Percentiles rank a stretch among this genome's conserved stretches.
phyloP scores from a whole-genome alignment of 2,797 vertebrate genomes.

The Triplophysa yarkandensis region DNA sequence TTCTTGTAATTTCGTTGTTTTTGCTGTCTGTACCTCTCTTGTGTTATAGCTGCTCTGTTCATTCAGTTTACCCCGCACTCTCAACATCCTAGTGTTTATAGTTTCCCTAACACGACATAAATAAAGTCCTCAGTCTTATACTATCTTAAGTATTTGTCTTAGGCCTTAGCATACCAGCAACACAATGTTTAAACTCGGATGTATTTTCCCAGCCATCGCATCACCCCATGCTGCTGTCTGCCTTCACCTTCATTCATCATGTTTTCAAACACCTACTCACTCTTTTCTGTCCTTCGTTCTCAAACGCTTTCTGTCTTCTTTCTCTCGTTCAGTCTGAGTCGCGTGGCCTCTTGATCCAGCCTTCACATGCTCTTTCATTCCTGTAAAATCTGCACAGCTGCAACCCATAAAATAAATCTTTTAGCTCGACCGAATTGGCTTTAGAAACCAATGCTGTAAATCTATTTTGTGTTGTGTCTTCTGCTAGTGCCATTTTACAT shows the following conservation, averaged over 20 bases:
- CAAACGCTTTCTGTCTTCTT: slow-evolving; percentile 12
- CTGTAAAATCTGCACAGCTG: slow-evolving; percentile 35
- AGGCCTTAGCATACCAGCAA: not conserved
- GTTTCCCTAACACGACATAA: not conserved
- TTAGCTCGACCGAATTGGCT: slow-evolving; percentile 16
- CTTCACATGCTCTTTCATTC: slow-evolving; percentile 27
- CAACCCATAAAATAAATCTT: slow-evolving; percentile 28
- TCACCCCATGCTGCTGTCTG: slow-evolving; percentile 25
- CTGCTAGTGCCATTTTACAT: not conserved
- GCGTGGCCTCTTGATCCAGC: slow-evolving; percentile 19
- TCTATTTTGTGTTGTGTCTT: slow-evolving; percentile 18
- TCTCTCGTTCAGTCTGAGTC: slow-evolving; percentile 28
- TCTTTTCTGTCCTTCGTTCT: slow-evolving; percentile 27
- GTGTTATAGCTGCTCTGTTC: slow-evolving; percentile 67
- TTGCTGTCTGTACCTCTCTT: slow-evolving; percentile 48
- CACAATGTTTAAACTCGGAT: slow-evolving; percentile 17
- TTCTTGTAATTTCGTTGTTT: slow-evolving; percentile 18
- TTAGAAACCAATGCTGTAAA: slow-evolving; percentile 11
- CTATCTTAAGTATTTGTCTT: not conserved
- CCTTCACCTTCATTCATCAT: slow-evolving; percentile 10
- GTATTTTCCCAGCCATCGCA: slow-evolving; percentile 1
- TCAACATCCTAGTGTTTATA: slow-evolving; percentile 6
- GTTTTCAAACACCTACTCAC: slow-evolving; percentile 34
- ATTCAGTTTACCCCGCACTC: slow-evolving; percentile 50
- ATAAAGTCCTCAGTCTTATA: not conserved